Evolutionary conservation across 2,888 invertebrate genomes (phyloP).

Genomic region (Xanthorhoe spadicearia): DNA sequence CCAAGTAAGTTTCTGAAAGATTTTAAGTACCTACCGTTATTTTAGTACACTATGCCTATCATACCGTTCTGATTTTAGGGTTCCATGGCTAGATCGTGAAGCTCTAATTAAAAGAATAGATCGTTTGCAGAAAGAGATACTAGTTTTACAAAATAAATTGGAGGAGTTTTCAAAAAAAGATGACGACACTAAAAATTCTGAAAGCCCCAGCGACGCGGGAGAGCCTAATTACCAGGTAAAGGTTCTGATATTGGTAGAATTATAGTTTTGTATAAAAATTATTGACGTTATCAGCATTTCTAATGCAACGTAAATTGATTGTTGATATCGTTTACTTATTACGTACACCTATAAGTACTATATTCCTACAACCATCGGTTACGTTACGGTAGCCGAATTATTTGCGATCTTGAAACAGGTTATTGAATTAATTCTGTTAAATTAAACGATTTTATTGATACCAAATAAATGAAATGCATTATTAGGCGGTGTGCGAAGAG

Average conservation of each 20-base stretch:
- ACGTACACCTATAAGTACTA: background rate
- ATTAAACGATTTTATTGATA: background rate
- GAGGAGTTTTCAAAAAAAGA: conserved; percentile 60
- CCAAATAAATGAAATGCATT: background rate
- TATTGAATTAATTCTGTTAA: background rate
- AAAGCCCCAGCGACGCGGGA: conserved; percentile 28
- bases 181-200: conserved; percentile 45
- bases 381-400: too few relatives aligned
- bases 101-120: conserved; percentile 66
- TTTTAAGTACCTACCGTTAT: background rate
- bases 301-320: conserved; percentile 2
- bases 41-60: too few relatives aligned
- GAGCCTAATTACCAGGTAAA: conserved; percentile 53
- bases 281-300: conserved; percentile 1
- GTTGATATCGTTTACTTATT: conserved; percentile 9
- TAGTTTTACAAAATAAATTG: conserved; percentile 63
- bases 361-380: background rate
- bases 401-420: too few relatives aligned
- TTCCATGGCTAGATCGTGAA: conserved; percentile 76
- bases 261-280: conserved; percentile 7
- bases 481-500: conserved; percentile 63
- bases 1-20: conserved; percentile 57
- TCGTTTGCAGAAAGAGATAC: conserved; percentile 66
- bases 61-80: conserved; percentile 48
- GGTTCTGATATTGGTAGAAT: conserved; percentile 46